Conservation (phyloP, 2,113 vertebrate genomes). For the Cettia cetti region DNA sequence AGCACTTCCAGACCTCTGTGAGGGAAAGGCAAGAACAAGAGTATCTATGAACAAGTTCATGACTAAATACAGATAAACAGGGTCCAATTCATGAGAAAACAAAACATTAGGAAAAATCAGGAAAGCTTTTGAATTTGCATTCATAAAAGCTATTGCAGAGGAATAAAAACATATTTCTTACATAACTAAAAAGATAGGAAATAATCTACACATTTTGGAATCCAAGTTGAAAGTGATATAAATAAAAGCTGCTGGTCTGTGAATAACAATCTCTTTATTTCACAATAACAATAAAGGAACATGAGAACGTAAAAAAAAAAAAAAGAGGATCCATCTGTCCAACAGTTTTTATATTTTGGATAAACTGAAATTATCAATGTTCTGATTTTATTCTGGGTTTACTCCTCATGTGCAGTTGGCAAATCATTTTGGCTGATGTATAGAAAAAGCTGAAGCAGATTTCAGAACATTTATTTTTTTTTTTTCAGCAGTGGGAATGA, state of each 20-base stretch:
- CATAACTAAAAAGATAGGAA: background rate
- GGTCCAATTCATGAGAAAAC: background rate
- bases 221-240: background rate
- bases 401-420: background rate
- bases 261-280: background rate
- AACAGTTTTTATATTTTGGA: background rate
- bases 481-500: background rate
- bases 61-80: background rate
- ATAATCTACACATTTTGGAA: background rate
- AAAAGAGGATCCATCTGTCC: background rate
- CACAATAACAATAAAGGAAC: background rate
- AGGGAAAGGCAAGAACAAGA: background rate
- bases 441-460: background rate
- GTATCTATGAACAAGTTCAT: background rate
- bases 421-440: background rate
- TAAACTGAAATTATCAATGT: background rate
- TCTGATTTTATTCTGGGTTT: background rate
- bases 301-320: background rate
- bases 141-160: background rate
- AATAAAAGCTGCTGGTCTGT: background rate
- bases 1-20: background rate
- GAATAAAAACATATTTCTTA: background rate
- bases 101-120: background rate
- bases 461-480: background rate
- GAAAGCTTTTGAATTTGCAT: background rate